Evolutionary conservation across 2,888 invertebrate species (phyloP).

Genomic region (Caenorhabditis wallacei): DNA sequence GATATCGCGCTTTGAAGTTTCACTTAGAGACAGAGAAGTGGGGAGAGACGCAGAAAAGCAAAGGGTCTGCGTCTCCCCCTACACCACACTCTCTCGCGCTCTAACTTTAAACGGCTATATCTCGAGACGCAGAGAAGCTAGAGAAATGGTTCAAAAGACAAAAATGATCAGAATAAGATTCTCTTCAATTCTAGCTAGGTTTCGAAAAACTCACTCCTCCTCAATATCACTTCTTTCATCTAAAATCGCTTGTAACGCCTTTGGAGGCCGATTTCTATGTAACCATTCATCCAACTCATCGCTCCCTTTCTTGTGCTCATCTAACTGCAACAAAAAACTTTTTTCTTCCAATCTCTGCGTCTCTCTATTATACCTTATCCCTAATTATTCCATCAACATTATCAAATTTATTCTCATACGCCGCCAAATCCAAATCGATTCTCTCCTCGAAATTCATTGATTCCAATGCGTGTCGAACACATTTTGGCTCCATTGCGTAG

Average conservation of each 20-base stretch:
- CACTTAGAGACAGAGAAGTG: no score
- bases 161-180: no score
- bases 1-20: no score
- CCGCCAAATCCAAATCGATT: slow-evolving; percentile 67
- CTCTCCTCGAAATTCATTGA: slow-evolving; percentile 68
- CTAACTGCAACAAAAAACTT: slow-evolving; percentile 35
- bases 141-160: no score
- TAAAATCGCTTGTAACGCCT: slow-evolving; percentile 56
- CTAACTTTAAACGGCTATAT: no score
- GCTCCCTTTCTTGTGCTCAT: slow-evolving; percentile 17
- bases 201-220: slow-evolving; percentile 40
- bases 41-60: no score
- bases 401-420: slow-evolving; percentile 67
- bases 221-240: slow-evolving; percentile 63
- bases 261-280: slow-evolving; percentile 61
- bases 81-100: no score
- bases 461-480: slow-evolving; percentile 68
- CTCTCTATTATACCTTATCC: slow-evolving; percentile 34
- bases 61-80: not conserved
- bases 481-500: slow-evolving; percentile 67
- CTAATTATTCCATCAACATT: slow-evolving; percentile 61
- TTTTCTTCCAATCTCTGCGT: not conserved
- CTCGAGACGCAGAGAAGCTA: no score
- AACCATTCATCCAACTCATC: slow-evolving; percentile 67
- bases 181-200: not conserved